phyloP scores from a whole-genome alignment of 2,113 vertebrate genomes.

The Xenopus borealis region DNA sequence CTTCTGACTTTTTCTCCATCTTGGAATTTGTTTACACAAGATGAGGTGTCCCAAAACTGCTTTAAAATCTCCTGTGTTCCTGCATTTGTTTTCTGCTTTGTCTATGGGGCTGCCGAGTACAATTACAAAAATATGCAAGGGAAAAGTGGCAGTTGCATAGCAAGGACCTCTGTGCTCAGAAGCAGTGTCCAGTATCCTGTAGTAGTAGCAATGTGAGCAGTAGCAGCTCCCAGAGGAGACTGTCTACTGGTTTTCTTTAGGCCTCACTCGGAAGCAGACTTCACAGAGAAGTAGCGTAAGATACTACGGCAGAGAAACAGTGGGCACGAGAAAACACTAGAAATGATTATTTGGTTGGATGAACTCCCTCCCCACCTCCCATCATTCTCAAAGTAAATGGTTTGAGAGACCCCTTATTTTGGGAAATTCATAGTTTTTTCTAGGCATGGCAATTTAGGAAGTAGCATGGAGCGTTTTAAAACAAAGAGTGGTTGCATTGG shows the following conservation, averaged over 20 bases:
- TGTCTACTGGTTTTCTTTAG: slow-evolving; percentile 5
- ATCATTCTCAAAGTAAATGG: slow-evolving; percentile 1
- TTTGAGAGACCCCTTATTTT: slow-evolving; percentile 1
- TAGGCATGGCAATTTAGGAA: slow-evolving; percentile 37
- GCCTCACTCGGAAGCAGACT: slow-evolving; percentile 26
- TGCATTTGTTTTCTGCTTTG: slow-evolving; percentile 41
- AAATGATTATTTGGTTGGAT: slow-evolving; percentile 5
- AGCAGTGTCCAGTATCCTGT: slow-evolving; percentile 24
- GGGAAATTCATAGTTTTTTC: slow-evolving; percentile 23
- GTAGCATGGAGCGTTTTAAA: slow-evolving; percentile 25
- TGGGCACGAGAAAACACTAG: slow-evolving; percentile 10
- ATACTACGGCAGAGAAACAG: slow-evolving; percentile 17
- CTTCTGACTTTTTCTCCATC: too few relatives aligned
- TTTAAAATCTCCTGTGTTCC: too few relatives aligned
- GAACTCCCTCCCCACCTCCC: not conserved
- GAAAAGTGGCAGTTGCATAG: slow-evolving; percentile 28
- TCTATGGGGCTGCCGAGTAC: slow-evolving; percentile 45
- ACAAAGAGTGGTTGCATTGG: slow-evolving; percentile 27
- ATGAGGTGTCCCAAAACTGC: too few relatives aligned
- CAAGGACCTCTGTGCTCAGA: slow-evolving; percentile 26
- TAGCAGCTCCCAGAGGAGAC: slow-evolving; percentile 8
- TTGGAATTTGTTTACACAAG: too few relatives aligned
- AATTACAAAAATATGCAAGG: slow-evolving; percentile 34
- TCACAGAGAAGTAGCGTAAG: slow-evolving; percentile 23
- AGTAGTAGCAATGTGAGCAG: slow-evolving; percentile 16